Evolutionary conservation across 1,140 invertebrate genomes (phyloP).

Genomic region (Drosophila novamexicana): DNA sequence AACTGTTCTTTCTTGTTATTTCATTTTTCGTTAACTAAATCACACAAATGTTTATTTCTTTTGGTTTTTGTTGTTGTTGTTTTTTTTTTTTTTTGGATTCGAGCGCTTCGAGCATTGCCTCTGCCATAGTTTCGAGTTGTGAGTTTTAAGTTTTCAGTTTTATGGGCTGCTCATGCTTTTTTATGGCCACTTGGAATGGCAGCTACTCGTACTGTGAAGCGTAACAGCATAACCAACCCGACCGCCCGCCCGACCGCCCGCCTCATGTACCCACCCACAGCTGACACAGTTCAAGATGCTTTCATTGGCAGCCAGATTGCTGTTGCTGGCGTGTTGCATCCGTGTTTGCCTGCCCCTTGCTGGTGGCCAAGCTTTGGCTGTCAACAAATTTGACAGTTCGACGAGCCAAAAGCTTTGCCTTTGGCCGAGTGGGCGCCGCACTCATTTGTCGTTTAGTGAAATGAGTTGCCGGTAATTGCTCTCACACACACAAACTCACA

Average conservation of each 20-base stretch:
- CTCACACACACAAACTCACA: slow-evolving; percentile 13
- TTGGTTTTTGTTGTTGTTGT: slow-evolving; percentile 3
- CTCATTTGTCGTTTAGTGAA: slow-evolving; percentile 76
- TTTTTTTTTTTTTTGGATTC: slow-evolving; percentile 11
- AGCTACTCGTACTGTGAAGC: slow-evolving; percentile 19
- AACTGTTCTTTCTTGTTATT: slow-evolving; percentile 20
- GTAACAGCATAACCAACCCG: background rate
- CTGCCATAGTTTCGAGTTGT: slow-evolving; percentile 30
- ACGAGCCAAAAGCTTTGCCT: slow-evolving; percentile 27
- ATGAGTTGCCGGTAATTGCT: slow-evolving; percentile 70
- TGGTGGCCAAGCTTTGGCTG: slow-evolving; percentile 46
- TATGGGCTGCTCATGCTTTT: slow-evolving; percentile 49
- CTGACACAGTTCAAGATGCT: slow-evolving; percentile 59
- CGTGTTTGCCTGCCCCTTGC: slow-evolving; percentile 1
- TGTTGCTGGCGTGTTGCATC: slow-evolving; percentile 5
- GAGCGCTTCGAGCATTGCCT: slow-evolving; percentile 24
- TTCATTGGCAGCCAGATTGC: slow-evolving; percentile 51
- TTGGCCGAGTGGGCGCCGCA: slow-evolving; percentile 48
- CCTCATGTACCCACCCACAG: slow-evolving; percentile 13
- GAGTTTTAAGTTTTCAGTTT: slow-evolving; percentile 36
- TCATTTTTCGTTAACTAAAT: slow-evolving; percentile 50
- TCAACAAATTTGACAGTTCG: slow-evolving; percentile 75
- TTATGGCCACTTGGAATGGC: slow-evolving; percentile 34
- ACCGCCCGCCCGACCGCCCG: background rate
- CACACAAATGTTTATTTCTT: slow-evolving; percentile 44